phyloP scores from a whole-genome alignment of 2,113 vertebrate species.

The Perca schrenkii region DNA sequence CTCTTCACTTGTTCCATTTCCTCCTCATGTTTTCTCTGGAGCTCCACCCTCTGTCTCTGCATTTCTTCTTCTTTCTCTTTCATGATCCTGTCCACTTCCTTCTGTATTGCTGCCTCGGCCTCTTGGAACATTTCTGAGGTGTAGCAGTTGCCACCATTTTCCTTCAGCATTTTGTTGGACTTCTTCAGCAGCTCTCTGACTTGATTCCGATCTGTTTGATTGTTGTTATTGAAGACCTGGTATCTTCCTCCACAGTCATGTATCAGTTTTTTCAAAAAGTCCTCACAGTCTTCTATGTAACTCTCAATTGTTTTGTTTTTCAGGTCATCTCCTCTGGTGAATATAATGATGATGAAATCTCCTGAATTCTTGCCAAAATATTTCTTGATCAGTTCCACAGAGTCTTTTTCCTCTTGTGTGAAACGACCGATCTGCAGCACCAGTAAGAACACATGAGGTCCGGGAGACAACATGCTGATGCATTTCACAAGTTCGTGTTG shows the following conservation, averaged over 20 bases:
- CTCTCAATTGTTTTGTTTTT: neutral
- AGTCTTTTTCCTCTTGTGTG: conserved; percentile 46
- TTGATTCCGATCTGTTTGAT: neutral
- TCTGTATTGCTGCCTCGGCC: conserved; percentile 9
- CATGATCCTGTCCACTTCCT: conserved; percentile 22
- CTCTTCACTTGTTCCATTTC: conserved; percentile 5
- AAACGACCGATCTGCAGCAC: conserved; percentile 46
- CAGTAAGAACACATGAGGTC: conserved; percentile 63
- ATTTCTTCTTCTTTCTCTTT: conserved; percentile 52
- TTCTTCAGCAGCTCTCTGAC: conserved; percentile 36
- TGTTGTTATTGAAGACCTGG: neutral
- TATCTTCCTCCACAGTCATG: conserved; percentile 19
- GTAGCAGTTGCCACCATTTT: conserved; percentile 40
- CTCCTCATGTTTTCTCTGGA: conserved; percentile 24
- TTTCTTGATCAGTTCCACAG: conserved; percentile 50
- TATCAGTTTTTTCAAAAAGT: neutral
- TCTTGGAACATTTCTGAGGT: conserved; percentile 27
- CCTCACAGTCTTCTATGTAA: neutral
- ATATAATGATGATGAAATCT: conserved; percentile 43
- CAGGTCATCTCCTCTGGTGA: conserved; percentile 51
- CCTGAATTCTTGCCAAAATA: conserved; percentile 41
- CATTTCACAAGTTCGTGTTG: conserved; percentile 45
- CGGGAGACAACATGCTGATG: conserved; percentile 52
- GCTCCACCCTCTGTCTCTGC: conserved; percentile 6
- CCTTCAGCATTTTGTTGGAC: conserved; percentile 1